Conservation (phyloP, 2,797 vertebrate genomes). For the Amniataba percoides region DNA sequence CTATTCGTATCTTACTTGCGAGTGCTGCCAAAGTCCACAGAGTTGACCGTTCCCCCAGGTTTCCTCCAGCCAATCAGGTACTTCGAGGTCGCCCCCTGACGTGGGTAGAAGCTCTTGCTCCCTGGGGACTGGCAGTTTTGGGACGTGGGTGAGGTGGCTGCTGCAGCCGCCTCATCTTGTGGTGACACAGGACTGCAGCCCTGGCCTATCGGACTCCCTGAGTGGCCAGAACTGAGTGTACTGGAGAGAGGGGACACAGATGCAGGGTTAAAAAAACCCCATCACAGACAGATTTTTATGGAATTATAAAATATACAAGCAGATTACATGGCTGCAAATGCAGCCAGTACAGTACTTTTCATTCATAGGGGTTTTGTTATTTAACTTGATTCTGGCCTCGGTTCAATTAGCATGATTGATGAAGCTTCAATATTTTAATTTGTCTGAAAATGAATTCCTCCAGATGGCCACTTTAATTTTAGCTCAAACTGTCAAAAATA, state of each 20-base stretch:
- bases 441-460: neutral
- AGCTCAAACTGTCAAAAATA: conserved; percentile 3
- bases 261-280: neutral
- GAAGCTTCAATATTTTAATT: neutral
- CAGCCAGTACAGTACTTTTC: neutral
- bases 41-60: conserved; percentile 96
- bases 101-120: conserved; percentile 96
- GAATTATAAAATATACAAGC: conserved; percentile 13
- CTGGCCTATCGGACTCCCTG: conserved; percentile 90
- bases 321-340: conserved; percentile 17
- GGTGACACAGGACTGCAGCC: conserved; percentile 89
- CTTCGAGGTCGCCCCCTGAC: conserved; percentile 97
- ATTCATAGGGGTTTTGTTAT: neutral
- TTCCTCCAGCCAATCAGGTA: conserved; percentile 99
- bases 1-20: conserved; percentile 90
- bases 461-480: neutral
- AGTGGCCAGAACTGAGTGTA: conserved; percentile 92
- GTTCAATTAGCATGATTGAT: conserved; percentile 4
- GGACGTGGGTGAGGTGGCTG: conserved; percentile 85
- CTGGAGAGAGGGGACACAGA: conserved; percentile 73
- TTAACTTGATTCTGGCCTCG: conserved; percentile 6
- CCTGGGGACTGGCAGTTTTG: conserved; percentile 89
- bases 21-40: conserved; percentile 96
- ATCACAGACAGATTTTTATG: neutral
- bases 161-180: conserved; percentile 88